Base-by-base conservation (phyloP, 2,888 invertebrate genomes). In the Thecocarcelia acutangulata region DNA sequence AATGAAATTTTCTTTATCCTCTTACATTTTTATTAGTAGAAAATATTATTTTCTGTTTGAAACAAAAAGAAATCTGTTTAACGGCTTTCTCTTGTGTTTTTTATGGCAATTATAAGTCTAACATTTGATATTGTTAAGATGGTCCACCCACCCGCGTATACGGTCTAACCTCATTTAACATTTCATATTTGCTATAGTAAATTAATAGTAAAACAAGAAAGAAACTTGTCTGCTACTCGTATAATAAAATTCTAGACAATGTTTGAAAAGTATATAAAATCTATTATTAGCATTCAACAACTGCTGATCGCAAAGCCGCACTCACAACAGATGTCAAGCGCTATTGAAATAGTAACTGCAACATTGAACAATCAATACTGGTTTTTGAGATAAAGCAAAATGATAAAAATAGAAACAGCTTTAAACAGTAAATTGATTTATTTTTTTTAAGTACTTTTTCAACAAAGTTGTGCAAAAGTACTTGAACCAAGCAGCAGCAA, bases 171-270 rank as follows among this genome's bases (percentile, higher is more conserved):
- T 1, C 37, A 70, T 40, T 48, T 21, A 11, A 48, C 33, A 33
- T 6, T 33, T 33, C 33, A 40, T 58, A 46, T 70, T 58, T 48
- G 21, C 48, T 21, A 5, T 19, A 42, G 15, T 33, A 46, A 9
- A 37, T 9, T 21, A 28, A 13, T 6, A 59, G 4, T 2, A 24
- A 15, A 9, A 40, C 19, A 42, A 33, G 19, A 46, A 28, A 12
- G 19, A 56, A 63, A 54, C 44, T 42, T 33, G 61, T 15, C 19
- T 42, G 19, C 17, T 58, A 17, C 70, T 24, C 13, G 50, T 50
- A 12, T 44, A 61, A 33, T 54, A 33, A 63, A 54, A 74, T 56
- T 74, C 64, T 64, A 74, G 64, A 48, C 56, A 46, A 56, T 24
- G 24, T 74, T 64, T 44, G 17, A 59, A 48, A 50, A 52, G 15